These are phyloP conservation scores for Pogonus chalceus DNA, from an alignment of 1,140 invertebrate genomes.

Conservation along the genomic window DNA sequence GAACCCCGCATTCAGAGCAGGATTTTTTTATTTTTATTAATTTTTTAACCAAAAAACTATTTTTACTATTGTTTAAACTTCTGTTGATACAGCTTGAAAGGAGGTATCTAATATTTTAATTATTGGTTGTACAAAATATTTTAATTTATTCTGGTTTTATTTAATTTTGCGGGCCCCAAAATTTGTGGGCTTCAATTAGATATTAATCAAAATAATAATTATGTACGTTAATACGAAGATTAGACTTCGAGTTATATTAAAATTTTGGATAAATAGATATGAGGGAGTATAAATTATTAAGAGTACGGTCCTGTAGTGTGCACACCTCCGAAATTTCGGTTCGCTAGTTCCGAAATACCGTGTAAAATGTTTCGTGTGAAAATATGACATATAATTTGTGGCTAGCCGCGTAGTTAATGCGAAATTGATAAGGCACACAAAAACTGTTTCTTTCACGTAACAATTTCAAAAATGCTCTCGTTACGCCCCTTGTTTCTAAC, in stretches of 20 bases:
- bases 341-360: not conserved
- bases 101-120: no score
- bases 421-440: not conserved
- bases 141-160: no score
- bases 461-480: not conserved
- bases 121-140: no score
- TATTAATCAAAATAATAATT: no score
- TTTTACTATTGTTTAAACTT: no score
- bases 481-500: not conserved
- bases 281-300: not conserved
- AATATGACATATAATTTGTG: not conserved
- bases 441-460: not conserved
- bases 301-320: not conserved
- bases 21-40: no score
- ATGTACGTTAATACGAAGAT: not conserved
- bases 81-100: no score
- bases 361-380: constrained; percentile 5
- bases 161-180: no score
- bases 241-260: not conserved
- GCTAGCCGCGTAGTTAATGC: not conserved
- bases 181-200: no score
- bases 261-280: not conserved
- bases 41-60: no score
- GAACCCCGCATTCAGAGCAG: not conserved
- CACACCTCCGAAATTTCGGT: not conserved